Conservation (phyloP, 2,113 vertebrate species). For the Triplophysa tibetana region DNA sequence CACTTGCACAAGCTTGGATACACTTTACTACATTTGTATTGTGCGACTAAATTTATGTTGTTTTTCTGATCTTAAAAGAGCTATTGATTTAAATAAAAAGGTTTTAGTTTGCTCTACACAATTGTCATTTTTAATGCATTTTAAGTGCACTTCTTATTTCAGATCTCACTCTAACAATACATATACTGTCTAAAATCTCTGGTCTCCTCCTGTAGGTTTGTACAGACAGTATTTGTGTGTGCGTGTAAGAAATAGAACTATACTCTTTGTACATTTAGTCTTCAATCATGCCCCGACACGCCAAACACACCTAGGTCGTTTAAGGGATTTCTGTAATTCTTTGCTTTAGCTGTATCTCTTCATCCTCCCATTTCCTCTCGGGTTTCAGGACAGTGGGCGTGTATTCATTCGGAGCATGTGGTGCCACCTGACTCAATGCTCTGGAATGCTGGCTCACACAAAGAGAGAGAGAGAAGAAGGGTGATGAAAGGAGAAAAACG, state of each 20-base stretch:
- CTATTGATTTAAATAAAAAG: too few relatives aligned
- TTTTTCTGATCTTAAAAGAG: too few relatives aligned
- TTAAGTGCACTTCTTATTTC: too few relatives aligned
- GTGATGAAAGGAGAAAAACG: slow-evolving; percentile 8
- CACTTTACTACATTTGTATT: neutral
- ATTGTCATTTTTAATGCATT: too few relatives aligned
- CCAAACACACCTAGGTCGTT: slow-evolving; percentile 25
- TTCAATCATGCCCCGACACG: slow-evolving; percentile 34
- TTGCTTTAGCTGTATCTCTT: neutral
- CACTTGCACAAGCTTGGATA: neutral
- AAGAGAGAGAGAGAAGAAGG: neutral
- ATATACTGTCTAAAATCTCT: too few relatives aligned
- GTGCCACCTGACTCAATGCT: slow-evolving; percentile 22
- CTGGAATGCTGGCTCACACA: slow-evolving; percentile 27
- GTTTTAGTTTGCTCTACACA: too few relatives aligned
- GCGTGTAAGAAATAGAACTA: neutral
- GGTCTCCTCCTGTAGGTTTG: too few relatives aligned
- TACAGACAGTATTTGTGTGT: neutral
- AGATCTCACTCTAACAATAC: too few relatives aligned
- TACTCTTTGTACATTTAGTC: neutral
- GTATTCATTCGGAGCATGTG: slow-evolving; percentile 16
- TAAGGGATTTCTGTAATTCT: neutral
- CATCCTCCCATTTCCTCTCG: neutral
- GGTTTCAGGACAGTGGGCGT: slow-evolving; percentile 4
- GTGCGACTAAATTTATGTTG: too few relatives aligned